Evolutionary conservation across 2,888 invertebrate genomes (phyloP), one percentile per base, ranked within the genome.

Genomic region (Xestia c-nigrum): DNA sequence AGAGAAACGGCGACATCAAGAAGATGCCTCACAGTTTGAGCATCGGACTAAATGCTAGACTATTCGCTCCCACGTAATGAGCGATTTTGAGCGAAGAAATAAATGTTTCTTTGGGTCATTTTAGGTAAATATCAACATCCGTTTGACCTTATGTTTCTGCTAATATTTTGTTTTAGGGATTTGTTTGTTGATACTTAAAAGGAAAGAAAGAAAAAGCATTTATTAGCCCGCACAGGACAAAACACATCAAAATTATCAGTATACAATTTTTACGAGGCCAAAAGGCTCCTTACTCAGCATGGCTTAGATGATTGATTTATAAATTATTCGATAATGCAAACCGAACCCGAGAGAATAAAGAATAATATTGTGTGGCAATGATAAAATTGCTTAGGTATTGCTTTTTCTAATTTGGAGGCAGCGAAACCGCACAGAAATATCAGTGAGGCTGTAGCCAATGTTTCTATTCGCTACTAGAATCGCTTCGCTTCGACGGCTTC

Each of bases 1-100:
- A 85, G 24, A n/a, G 21, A 46, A n/a, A 63, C 69, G 68, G 52
- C 63, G 50, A 83, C 68, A 81, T 85, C 61, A 80, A 75, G 75
- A 81, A 74, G 77, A 74, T 69, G 57, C 81, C 40, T 68, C 55
- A 14, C 12, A 78, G 80, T 71, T 31, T 31, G 59, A 63, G 21
- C 63, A 63, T 52, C 64, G 69, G 52, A 52, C 40, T 52, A 66
- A 76, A 84, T 55, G 52, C 38, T 71, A 47, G 7, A 16, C 21
- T 16, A 72, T 46, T 31, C 38, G 46, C 80, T 74, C 21, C 24
- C 67, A 68, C 14, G 19, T 46, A 61, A 12, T 31, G 47, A 64
- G 16, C 57, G 19, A 38, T 31, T 14, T 55, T n/a, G 21, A 14
- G n/a, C 16, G 10, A 31, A 55, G 43, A 63, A 46, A 57, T 47